These are phyloP conservation scores for Abrostola tripartita DNA, from an alignment of 2,888 invertebrate genomes.

Conservation along the genomic window DNA sequence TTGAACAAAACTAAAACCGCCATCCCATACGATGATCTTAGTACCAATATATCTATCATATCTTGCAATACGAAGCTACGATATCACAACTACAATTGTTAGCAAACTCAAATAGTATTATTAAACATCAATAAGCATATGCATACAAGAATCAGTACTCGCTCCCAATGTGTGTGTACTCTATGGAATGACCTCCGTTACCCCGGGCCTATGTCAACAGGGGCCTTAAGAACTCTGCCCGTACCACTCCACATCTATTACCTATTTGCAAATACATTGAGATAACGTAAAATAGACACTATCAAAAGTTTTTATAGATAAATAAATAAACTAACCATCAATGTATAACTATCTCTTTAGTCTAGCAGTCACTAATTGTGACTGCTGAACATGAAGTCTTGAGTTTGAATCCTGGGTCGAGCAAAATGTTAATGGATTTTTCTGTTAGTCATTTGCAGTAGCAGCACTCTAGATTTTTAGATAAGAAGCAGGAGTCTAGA, in stretches of 20 bases:
- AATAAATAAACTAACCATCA: too few relatives aligned
- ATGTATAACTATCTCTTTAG: too few relatives aligned
- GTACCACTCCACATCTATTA: slow-evolving; percentile 15
- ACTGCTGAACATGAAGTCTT: too few relatives aligned
- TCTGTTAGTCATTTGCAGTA: too few relatives aligned
- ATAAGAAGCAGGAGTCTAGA: too few relatives aligned
- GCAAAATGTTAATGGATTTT: too few relatives aligned
- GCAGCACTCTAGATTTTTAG: too few relatives aligned
- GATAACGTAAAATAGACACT: slow-evolving; percentile 18
- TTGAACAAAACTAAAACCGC: background rate
- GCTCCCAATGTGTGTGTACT: slow-evolving; percentile 37
- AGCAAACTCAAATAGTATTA: slow-evolving; percentile 45
- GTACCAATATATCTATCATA: background rate
- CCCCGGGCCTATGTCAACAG: slow-evolving; percentile 31
- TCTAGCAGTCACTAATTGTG: too few relatives aligned
- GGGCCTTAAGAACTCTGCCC: slow-evolving; percentile 3
- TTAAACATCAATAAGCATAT: slow-evolving; percentile 44
- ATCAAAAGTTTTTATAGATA: background rate
- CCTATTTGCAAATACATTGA: slow-evolving; percentile 37
- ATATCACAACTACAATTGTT: slow-evolving; percentile 24
- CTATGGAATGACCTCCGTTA: slow-evolving; percentile 45
- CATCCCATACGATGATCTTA: background rate
- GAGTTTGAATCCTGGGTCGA: too few relatives aligned
- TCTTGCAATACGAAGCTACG: background rate
- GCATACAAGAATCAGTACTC: slow-evolving; percentile 33